phyloP scores from a whole-genome alignment of 2,888 invertebrate genomes.

The Nipponacmea schrenckii region DNA sequence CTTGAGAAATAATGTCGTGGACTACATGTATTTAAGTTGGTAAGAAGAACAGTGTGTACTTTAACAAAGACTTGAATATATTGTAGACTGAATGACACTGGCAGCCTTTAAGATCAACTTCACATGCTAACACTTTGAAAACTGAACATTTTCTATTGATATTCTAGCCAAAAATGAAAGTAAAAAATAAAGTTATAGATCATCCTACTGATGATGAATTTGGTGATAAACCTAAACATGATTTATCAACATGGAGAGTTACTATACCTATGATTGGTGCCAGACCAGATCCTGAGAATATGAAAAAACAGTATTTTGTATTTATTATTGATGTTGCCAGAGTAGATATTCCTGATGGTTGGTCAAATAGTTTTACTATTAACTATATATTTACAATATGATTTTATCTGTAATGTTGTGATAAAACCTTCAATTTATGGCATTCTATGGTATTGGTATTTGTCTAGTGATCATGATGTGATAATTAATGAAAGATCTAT shows the following conservation, averaged over 20 bases:
- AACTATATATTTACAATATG: not conserved
- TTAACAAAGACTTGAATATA: too few relatives aligned
- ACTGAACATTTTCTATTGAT: too few relatives aligned
- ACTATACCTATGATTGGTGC: slow-evolving; percentile 73
- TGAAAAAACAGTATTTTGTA: slow-evolving; percentile 65
- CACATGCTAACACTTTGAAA: too few relatives aligned
- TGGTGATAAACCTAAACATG: slow-evolving; percentile 67
- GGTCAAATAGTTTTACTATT: not conserved
- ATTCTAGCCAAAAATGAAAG: slow-evolving; percentile 21
- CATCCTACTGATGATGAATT: slow-evolving; percentile 27
- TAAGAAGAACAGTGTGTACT: too few relatives aligned
- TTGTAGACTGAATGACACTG: too few relatives aligned
- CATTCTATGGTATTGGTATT: not conserved
- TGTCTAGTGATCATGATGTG: too few relatives aligned
- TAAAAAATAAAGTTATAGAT: slow-evolving; percentile 40
- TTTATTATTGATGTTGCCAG: slow-evolving; percentile 69
- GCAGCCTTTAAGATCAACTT: too few relatives aligned
- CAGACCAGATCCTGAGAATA: slow-evolving; percentile 66
- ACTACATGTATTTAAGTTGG: too few relatives aligned
- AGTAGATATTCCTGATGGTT: slow-evolving; percentile 58
- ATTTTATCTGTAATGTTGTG: not conserved
- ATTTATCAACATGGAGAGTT: slow-evolving; percentile 77
- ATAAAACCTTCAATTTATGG: not conserved
- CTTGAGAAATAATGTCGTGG: too few relatives aligned
- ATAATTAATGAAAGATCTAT: not conserved